Evolutionary conservation across 2,113 vertebrate species (phyloP).

Genomic region (Lasiurus borealis): DNA sequence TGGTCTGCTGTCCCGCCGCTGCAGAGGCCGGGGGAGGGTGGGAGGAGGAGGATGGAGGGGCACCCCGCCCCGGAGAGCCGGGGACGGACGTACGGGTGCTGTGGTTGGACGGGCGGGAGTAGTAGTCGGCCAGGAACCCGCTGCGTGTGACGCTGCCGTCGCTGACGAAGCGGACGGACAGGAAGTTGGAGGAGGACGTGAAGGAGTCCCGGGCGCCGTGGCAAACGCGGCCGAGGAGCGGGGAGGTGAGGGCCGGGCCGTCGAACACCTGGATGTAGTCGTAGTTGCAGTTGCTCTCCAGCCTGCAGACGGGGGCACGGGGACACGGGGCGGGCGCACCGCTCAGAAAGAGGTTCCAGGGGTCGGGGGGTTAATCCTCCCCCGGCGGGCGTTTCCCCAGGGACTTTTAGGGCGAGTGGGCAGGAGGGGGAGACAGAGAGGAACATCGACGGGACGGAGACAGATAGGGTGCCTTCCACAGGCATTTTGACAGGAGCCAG

Average conservation of each 20-base stretch:
- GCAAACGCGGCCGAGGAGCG: conserved; percentile 80
- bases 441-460: too few species aligned
- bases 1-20: neutral
- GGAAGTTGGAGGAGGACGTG: conserved; percentile 82
- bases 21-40: accelerated
- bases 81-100: conserved; percentile 82
- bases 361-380: too few species aligned
- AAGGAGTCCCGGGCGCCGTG: neutral
- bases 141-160: neutral
- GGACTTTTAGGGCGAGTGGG: too few species aligned
- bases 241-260: conserved; percentile 76
- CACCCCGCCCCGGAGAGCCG: too few species aligned
- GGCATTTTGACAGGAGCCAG: too few species aligned
- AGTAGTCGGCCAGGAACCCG: conserved; percentile 81
- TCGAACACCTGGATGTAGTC: conserved; percentile 84
- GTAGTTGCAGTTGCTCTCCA: conserved; percentile 78
- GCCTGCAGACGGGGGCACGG: conserved; percentile 71
- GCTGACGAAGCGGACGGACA: conserved; percentile 82
- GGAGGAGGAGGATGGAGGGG: too few species aligned
- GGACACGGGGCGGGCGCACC: neutral
- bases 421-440: too few species aligned
- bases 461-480: too few species aligned
- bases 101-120: conserved; percentile 54
- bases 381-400: too few species aligned
- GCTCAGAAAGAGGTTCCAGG: too few species aligned